A percentile compares a stretch with the other conserved stretches of the same genome.
These are phyloP conservation scores for Eilema depressum DNA, from an alignment of 2,888 invertebrate genomes.

Conservation along the genomic window DNA sequence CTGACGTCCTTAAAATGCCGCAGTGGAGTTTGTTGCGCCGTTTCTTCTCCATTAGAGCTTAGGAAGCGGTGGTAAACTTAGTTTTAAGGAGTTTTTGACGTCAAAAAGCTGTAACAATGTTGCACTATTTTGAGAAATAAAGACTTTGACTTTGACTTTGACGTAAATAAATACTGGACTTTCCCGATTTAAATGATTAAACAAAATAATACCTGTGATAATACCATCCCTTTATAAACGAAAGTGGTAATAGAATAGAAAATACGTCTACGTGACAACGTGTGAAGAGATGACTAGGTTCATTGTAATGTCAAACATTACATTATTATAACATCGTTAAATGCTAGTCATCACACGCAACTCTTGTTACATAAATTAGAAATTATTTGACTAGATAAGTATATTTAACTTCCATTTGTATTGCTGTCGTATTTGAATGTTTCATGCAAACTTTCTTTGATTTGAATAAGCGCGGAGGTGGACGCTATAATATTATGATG, in stretches of 20 bases:
- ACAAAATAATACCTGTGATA: too few species aligned
- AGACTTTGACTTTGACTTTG: too few species aligned
- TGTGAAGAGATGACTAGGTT: constrained; percentile 33
- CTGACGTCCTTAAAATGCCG: too few species aligned
- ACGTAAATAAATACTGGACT: too few species aligned
- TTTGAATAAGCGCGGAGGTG: too few species aligned
- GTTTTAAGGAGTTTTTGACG: too few species aligned
- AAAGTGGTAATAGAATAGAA: constrained; percentile 52
- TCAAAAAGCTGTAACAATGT: too few species aligned
- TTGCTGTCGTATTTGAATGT: background rate
- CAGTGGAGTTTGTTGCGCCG: too few species aligned
- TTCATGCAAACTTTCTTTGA: background rate
- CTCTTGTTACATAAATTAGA: constrained; percentile 47
- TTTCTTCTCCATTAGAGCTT: too few species aligned
- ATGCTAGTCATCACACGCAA: constrained; percentile 49
- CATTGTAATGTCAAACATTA: constrained; percentile 53
- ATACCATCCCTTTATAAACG: constrained; percentile 9
- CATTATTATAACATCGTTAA: constrained; percentile 57
- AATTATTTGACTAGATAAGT: constrained; percentile 32
- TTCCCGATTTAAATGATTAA: background rate
- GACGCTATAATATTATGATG: too few species aligned
- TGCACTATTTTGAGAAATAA: too few species aligned
- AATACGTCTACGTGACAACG: constrained; percentile 39
- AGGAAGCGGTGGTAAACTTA: too few species aligned
- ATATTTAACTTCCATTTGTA: constrained; percentile 9